Base-by-base conservation (phyloP, 2,888 invertebrate species). In the Leucophora obtusa region DNA sequence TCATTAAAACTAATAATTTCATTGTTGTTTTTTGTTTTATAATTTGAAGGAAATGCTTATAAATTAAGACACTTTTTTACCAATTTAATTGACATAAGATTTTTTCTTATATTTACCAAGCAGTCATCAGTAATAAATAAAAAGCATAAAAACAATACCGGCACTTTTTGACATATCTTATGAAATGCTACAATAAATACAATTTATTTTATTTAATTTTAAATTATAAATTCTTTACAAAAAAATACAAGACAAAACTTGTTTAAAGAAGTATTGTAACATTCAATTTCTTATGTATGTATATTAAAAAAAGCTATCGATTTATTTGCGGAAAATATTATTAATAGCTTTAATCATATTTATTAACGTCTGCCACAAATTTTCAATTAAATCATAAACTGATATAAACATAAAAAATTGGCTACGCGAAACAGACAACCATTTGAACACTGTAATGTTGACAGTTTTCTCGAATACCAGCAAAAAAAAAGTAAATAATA, bases 341-440 rank as follows among this genome's bases (percentile, higher is more conserved):
- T 81, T 81, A 77, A 77, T 81, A 50, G 73, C 21, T 70, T 81
- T 60, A 60, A 77, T 81, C 77, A 77, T 66, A 81, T 81, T 81
- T 81, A 81, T 74, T 81, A 77, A 77, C 73, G 73, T 77, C 77
- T 81, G 81, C 70, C 81, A 81, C 70, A 81, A 81, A 81, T 33
- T 77, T 81, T 81, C 81, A 81, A 81, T 81, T 81, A 81, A 81
- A 81, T 70, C 73, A 74, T 77, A 73, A 69, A 70, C 10, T 74
- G 69, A 72, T 58, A 58, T n/a, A 47, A 60, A 63, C n/a, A 17
- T 38, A n/a, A 43, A 63, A 62, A 43, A 21, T 38, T 54, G 62
- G n/a, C 50, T 43, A 43, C 38, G 69, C 5, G n/a, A 7, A 33
- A 10, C 28, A 5, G 14, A 17, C 47, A 59, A 43, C 43, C 43